phyloP scores from a whole-genome alignment of 2,113 vertebrate genomes.

The Canis aureus region DNA sequence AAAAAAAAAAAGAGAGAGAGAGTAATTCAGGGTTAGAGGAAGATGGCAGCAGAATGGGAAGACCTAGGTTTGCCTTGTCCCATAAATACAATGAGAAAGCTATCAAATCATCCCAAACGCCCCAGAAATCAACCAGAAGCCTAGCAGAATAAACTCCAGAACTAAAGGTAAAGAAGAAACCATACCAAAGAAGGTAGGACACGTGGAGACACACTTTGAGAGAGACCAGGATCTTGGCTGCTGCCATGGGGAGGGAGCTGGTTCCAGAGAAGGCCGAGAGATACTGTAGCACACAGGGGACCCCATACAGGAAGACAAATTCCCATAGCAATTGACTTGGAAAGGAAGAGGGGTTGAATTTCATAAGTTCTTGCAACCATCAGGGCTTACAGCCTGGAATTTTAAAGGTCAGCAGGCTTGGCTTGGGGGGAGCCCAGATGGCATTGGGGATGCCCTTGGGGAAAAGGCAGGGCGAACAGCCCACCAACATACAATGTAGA shows the following conservation, averaged over 20 bases:
- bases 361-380: not conserved
- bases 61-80: not conserved
- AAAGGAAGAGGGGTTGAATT: not conserved
- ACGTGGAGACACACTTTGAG: not conserved
- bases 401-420: not conserved
- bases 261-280: not conserved
- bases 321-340: not conserved
- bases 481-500: not conserved
- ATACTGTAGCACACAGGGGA: not conserved
- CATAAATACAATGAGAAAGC: not conserved
- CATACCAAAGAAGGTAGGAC: not conserved
- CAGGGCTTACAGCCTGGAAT: not conserved
- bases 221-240: not conserved
- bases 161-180: not conserved
- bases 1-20: not conserved
- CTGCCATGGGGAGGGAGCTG: not conserved
- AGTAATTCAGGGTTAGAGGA: not conserved
- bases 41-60: not conserved
- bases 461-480: not conserved
- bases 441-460: not conserved
- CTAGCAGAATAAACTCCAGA: not conserved
- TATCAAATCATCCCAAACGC: not conserved
- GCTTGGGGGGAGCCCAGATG: not conserved
- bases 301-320: not conserved
- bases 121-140: not conserved